phyloP scores from a whole-genome alignment of 2,888 invertebrate species.

The Argyresthia albistria region DNA sequence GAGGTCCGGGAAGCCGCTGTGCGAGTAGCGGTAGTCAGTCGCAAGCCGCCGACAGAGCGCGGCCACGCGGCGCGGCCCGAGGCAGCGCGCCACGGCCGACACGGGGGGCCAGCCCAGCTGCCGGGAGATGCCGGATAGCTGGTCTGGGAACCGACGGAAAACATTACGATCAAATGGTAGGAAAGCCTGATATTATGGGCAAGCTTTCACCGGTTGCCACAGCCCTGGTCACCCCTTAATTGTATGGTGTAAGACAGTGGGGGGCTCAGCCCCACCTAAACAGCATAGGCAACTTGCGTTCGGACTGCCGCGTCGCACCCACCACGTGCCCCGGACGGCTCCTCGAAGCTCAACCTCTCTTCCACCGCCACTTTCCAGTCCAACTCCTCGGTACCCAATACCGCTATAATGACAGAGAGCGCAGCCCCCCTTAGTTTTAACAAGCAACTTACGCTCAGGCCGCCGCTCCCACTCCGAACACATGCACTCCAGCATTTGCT shows the following conservation, averaged over 20 bases:
- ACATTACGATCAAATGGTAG: too few relatives aligned
- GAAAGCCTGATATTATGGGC: too few relatives aligned
- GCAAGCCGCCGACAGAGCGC: slow-evolving; percentile 75
- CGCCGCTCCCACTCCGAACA: slow-evolving; percentile 53
- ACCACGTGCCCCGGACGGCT: too few relatives aligned
- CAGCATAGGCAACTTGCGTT: slow-evolving; percentile 27
- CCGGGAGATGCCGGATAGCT: slow-evolving; percentile 34
- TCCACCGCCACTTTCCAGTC: too few relatives aligned
- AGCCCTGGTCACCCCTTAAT: too few relatives aligned
- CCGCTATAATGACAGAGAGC: too few relatives aligned
- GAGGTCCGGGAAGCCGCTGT: slow-evolving; percentile 88
- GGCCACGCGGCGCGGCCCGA: slow-evolving; percentile 63
- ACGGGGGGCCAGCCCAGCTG: slow-evolving; percentile 27
- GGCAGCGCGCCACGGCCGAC: slow-evolving; percentile 57
- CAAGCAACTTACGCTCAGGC: slow-evolving; percentile 53
- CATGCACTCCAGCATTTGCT: slow-evolving; percentile 54
- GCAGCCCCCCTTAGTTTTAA: too few relatives aligned
- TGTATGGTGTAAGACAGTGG: too few relatives aligned
- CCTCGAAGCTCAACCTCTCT: too few relatives aligned
- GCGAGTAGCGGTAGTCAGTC: slow-evolving; percentile 70
- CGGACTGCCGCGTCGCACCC: slow-evolving; percentile 43
- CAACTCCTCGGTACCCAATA: too few relatives aligned
- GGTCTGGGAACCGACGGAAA: slow-evolving; percentile 21
- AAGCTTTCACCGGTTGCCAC: too few relatives aligned
- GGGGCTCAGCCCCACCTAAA: too few relatives aligned